Percentiles rank a stretch among this genome's conserved stretches.
Evolutionary conservation across 2,113 vertebrate genomes (phyloP).

Genomic region (Tapirus terrestris): DNA sequence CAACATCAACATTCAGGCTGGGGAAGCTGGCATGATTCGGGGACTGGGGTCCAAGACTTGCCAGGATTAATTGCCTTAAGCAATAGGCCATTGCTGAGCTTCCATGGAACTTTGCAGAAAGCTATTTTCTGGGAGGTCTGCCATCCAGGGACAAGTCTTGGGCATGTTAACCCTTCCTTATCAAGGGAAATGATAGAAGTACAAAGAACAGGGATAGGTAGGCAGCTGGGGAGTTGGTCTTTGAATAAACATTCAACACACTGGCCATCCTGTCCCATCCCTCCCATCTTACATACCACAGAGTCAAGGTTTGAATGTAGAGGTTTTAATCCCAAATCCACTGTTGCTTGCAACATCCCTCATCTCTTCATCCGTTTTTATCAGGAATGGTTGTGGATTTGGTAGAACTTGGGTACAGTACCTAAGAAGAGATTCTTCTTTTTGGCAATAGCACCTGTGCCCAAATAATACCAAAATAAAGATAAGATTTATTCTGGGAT

Average conservation of each 20-base stretch:
- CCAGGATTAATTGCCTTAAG: conserved; percentile 2
- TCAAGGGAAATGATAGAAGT: background rate
- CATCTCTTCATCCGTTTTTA: background rate
- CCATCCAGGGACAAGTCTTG: background rate
- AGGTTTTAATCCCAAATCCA: background rate
- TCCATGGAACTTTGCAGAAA: background rate
- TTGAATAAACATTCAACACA: background rate
- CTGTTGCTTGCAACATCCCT: background rate
- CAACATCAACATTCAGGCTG: background rate
- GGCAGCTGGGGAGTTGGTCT: background rate
- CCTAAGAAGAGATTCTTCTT: background rate
- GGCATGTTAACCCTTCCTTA: background rate
- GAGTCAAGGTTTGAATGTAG: background rate
- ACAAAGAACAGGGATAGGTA: background rate
- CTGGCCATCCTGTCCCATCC: background rate
- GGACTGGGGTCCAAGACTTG: background rate
- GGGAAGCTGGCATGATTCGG: background rate
- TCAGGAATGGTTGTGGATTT: background rate
- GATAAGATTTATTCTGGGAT: background rate
- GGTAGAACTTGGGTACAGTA: background rate
- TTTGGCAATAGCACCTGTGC: background rate
- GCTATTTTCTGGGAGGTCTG: background rate
- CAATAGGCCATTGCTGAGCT: background rate
- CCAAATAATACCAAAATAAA: background rate
- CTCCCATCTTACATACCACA: background rate